These are phyloP conservation scores for Pholis gunnellus DNA, from an alignment of 2,113 vertebrate genomes.

Conservation along the genomic window DNA sequence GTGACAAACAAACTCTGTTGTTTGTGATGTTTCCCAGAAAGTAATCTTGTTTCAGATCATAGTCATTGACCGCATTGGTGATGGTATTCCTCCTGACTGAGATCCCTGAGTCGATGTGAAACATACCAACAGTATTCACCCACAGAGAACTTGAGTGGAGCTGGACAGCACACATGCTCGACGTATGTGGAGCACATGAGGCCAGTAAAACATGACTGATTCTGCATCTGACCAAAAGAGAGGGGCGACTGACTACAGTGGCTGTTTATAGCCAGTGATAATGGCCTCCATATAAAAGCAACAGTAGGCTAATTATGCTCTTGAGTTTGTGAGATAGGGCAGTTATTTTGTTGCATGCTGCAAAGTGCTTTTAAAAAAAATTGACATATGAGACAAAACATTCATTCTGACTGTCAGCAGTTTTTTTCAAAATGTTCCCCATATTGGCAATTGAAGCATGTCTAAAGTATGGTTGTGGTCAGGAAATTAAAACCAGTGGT, in stretches of 20 bases:
- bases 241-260: conserved; percentile 63
- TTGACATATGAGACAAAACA: not conserved
- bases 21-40: conserved; percentile 25
- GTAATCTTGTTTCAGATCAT: conserved; percentile 8
- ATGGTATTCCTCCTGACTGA: not conserved
- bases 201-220: conserved; percentile 77
- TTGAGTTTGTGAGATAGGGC: conserved; percentile 53
- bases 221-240: conserved; percentile 65
- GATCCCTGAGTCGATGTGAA: conserved; percentile 8
- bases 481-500: not conserved
- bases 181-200: conserved; percentile 80
- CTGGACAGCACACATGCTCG: conserved; percentile 74
- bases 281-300: conserved; percentile 82
- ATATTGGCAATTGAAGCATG: not conserved
- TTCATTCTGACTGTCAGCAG: not conserved
- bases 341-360: conserved; percentile 32
- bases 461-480: not conserved
- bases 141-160: conserved; percentile 19
- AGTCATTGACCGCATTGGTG: not conserved
- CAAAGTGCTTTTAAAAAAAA: not conserved
- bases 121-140: conserved; percentile 22
- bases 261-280: conserved; percentile 86
- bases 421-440: not conserved
- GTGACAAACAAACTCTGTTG: conserved; percentile 14
- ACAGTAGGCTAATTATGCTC: conserved; percentile 77